Evolutionary conservation across 2,888 invertebrate genomes (phyloP), one percentile per base, ranked within the genome.

Genomic region (Drosophila austrosaltans): DNA sequence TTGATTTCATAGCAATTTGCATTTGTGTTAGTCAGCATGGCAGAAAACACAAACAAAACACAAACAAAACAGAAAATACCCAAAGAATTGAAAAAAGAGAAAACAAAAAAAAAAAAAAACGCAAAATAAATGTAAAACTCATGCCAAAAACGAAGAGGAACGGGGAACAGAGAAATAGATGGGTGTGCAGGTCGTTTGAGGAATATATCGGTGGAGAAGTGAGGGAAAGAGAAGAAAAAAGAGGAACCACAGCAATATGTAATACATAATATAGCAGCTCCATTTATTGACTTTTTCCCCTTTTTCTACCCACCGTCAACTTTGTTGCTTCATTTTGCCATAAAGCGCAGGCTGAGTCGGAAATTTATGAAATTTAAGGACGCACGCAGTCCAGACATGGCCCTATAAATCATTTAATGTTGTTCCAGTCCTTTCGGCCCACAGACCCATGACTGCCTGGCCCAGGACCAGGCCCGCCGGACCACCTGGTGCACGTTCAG

Each of bases 331-430:
- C 66, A 63, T 68, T 77, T 63, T 8, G 72, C 75, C 70, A 82
- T 77, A 72, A 80, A 77, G 68, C 63, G 68, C 67, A 75, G 81
- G 62, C 68, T 60, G 76, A 66, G 63, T 48, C 69, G 53, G 76
- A 73, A 75, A 73, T 75, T 73, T 73, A 73, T 73, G 75, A 76
- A 85, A 74, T 84, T 87, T 79, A 75, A 85, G 87, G 69, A 64
- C 65, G 75, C 75, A 73, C 80, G 69, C 80, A 66, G 84, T 68
- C 64, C 28, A 77, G 77, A 77, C 79, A 77, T 73, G 82, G 72
- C 32, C 78, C 85, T 72, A 82, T 87, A 82, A 87, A 85, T 87
- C 85, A 87, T 87, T 73, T 66, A 69, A 69, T 63, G 69, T 71
- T 53, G 75, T 75, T 75, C 72, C 72, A 59, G 75, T 59, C 68